Conservation (phyloP, 2,888 invertebrate species). For the Diaphora mendica region DNA sequence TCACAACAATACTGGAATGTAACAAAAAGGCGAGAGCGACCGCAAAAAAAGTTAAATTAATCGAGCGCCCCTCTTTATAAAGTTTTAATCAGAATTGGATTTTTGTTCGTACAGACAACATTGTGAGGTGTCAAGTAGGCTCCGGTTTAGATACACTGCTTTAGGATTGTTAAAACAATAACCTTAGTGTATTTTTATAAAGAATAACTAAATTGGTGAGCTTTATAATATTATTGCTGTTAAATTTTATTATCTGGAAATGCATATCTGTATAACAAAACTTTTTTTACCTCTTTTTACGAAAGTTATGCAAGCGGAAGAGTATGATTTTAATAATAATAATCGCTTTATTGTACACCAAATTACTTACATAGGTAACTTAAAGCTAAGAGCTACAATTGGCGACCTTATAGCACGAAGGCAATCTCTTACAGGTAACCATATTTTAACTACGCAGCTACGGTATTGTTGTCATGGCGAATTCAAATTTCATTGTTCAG, state of each 20-base stretch:
- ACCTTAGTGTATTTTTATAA: not conserved
- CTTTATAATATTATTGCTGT: not conserved
- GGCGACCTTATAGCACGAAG: too few relatives aligned
- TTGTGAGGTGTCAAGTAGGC: conserved; percentile 49
- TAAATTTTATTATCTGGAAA: not conserved
- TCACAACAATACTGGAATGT: conserved; percentile 35
- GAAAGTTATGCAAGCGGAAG: too few relatives aligned
- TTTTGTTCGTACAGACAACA: conserved; percentile 52
- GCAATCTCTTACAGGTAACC: too few relatives aligned
- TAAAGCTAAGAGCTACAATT: too few relatives aligned
- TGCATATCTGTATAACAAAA: too few relatives aligned
- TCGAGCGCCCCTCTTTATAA: conserved; percentile 59
- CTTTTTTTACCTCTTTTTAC: too few relatives aligned
- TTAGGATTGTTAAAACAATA: conserved; percentile 32
- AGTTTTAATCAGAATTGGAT: conserved; percentile 71
- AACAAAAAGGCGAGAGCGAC: conserved; percentile 38
- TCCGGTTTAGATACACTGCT: conserved; percentile 32
- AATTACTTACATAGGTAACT: too few relatives aligned
- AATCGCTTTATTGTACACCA: too few relatives aligned
- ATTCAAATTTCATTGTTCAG: not conserved
- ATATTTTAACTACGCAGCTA: too few relatives aligned
- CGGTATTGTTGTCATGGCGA: not conserved
- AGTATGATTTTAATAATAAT: too few relatives aligned
- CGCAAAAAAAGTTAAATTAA: conserved; percentile 72
- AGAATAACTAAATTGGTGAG: not conserved